These are phyloP conservation scores for Mionectes olivaceus DNA, from an alignment of 2,797 vertebrate species.

Conservation along the genomic window DNA sequence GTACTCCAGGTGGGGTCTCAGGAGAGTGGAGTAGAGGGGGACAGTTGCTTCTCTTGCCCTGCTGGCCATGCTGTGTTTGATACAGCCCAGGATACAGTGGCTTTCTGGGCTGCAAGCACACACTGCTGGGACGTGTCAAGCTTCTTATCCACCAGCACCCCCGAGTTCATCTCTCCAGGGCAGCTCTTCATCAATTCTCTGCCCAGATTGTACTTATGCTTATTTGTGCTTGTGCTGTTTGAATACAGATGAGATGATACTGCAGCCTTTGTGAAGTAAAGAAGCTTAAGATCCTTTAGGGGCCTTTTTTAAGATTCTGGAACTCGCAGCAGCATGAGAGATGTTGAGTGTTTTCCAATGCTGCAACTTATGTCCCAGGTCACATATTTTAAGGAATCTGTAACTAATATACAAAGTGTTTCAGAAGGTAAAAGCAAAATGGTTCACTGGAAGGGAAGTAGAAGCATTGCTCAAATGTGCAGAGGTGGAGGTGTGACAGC, in stretches of 20 bases:
- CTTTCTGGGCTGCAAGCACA: background rate
- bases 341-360: background rate
- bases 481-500: background rate
- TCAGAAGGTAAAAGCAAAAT: background rate
- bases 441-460: background rate
- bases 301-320: background rate
- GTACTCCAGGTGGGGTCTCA: background rate
- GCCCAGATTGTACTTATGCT: background rate
- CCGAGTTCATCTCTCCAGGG: background rate
- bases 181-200: rapidly evolving
- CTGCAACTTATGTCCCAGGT: rapidly evolving
- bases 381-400: background rate
- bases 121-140: background rate
- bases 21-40: background rate
- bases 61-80: background rate
- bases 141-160: background rate
- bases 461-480: background rate
- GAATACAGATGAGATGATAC: background rate
- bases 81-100: too few species aligned
- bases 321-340: background rate
- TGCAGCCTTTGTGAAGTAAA: background rate
- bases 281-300: background rate
- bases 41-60: too few species aligned
- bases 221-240: background rate
- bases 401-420: background rate